Conservation (phyloP, 2,113 vertebrate genomes). For the Neogale vison region DNA sequence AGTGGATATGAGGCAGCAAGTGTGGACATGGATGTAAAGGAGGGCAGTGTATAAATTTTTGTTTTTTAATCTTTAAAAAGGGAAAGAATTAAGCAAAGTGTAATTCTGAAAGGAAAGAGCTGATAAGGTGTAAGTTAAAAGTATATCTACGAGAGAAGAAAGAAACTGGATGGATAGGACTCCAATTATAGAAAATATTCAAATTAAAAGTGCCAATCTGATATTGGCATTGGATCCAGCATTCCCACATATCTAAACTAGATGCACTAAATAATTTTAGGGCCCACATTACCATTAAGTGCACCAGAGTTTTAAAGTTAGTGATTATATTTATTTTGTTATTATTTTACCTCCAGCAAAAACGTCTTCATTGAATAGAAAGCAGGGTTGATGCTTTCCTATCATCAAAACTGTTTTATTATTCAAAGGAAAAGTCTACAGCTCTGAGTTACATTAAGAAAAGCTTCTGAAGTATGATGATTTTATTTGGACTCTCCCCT, state of each 20-base stretch:
- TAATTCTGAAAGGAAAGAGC: neutral
- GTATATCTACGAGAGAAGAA: neutral
- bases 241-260: neutral
- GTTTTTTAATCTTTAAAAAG: neutral
- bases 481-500: slow-evolving; percentile 36
- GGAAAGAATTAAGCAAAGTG: neutral
- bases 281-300: neutral
- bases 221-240: neutral
- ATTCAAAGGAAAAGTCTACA: slow-evolving; percentile 13
- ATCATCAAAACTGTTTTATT: neutral
- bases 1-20: neutral
- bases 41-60: fast-evolving
- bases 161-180: neutral
- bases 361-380: neutral
- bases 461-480: slow-evolving; percentile 22
- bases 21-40: neutral
- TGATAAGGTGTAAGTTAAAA: neutral
- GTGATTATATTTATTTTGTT: neutral
- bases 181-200: neutral
- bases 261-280: neutral
- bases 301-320: neutral
- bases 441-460: slow-evolving; percentile 11
- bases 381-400: neutral
- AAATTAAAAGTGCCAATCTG: neutral
- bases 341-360: neutral